A percentile compares a stretch with the other conserved stretches of the same genome.
These are phyloP conservation scores for Agonopterix arenella DNA, from an alignment of 2,888 invertebrate species.

Conservation along the genomic window DNA sequence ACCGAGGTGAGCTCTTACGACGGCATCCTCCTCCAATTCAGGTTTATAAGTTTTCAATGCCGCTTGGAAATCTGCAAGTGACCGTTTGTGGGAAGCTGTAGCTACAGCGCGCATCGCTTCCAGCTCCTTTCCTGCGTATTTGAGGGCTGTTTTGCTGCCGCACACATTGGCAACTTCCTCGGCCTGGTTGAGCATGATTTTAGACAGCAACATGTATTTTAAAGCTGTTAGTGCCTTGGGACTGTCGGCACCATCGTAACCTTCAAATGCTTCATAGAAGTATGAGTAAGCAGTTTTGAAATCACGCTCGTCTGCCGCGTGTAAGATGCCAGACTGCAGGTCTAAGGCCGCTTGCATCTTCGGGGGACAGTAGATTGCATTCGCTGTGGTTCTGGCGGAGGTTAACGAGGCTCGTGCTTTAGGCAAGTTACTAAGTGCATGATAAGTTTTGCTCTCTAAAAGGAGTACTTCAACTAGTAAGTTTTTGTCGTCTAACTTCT, in stretches of 20 bases:
- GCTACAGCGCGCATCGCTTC: conserved; percentile 99
- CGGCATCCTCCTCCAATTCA: conserved; percentile 96
- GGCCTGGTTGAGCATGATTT: conserved; percentile 98
- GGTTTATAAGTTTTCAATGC: conserved; percentile 90
- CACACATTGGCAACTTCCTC: conserved; percentile 97
- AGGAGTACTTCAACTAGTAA: conserved; percentile 98
- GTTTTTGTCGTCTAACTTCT: conserved; percentile 99
- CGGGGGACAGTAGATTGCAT: conserved; percentile 99
- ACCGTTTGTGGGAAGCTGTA: conserved; percentile 96
- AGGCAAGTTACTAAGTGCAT: conserved; percentile 97
- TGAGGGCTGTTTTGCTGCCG: conserved; percentile 97
- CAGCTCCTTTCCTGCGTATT: conserved; percentile 95
- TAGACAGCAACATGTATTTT: conserved; percentile 99
- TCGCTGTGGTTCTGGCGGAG: conserved; percentile 99
- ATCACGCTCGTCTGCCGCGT: conserved; percentile 99
- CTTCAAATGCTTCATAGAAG: conserved; percentile 99
- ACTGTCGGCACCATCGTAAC: conserved; percentile 96
- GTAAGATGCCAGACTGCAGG: conserved; percentile 97
- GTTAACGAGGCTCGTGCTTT: conserved; percentile 98
- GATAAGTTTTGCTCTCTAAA: conserved; percentile 98
- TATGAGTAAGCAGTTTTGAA: conserved; percentile 99
- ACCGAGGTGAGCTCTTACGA: conserved; percentile 97
- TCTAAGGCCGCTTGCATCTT: conserved; percentile 98
- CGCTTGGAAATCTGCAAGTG: conserved; percentile 96
- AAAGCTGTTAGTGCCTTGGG: conserved; percentile 95